Base-by-base conservation (phyloP, 2,113 vertebrate species). In the Calyptommatus sinebrachiatus region DNA sequence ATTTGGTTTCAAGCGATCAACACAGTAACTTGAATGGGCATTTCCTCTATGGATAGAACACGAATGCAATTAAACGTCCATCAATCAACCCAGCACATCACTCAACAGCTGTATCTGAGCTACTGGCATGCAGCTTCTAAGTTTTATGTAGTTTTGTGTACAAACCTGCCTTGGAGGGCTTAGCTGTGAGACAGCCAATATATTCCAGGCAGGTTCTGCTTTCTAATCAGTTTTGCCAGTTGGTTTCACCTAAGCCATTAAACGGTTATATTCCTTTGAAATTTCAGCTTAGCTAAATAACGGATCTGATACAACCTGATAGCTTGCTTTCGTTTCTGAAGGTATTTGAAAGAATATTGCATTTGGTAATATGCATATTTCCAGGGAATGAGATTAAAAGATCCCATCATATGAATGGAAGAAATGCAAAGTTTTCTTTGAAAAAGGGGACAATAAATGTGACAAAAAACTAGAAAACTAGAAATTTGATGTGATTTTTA, bases 111-210 rank as follows among this genome's bases (percentile, higher is more conserved):
- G 9, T 0, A 1, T 2, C 20, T 82, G 62, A 88, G 50, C 16
- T 4, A 12, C 21, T 9, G 5, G 7, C 48, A 26, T 29, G 24
- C 26, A 45, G 9, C 12, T 80, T 57, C 67, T 88, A 77, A 87
- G 76, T 83, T 75, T 82, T 80, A 8, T 29, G 75, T 60, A 50
- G 66, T 83, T 88, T 85, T 71, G 77, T 61, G 53, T 28, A 80
- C 8, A 12, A 8, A 78, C 11, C 22, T 82, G 35, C 45, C 31
- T 48, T 70, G 41, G 77, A 85, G 46, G 26, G 28, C 29, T 85
- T 21, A 26, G 24, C 12, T 78, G 11, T 53, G 45, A 48, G 69
- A 76, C 67, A 79, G 14, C 3, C 35, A 45, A 50, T 78, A 24
- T 0, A 75, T 87, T 84, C 78, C 21, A 46, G 4, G 0, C 0